Evolutionary conservation across 2,113 vertebrate species (phyloP), one percentile per base, ranked within the genome.

Genomic region (Malurus elegans): DNA sequence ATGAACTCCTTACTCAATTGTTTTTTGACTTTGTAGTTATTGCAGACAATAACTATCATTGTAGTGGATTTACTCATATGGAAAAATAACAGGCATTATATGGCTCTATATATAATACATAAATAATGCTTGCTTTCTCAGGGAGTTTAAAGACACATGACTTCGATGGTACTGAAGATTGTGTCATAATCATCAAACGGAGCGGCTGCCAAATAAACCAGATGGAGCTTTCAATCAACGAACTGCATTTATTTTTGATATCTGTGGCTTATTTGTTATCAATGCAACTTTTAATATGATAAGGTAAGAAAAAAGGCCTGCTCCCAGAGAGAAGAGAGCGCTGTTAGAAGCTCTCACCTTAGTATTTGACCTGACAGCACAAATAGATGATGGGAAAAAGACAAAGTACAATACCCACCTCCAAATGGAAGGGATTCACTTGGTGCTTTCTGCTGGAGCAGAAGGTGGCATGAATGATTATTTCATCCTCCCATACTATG

Each of bases 191-290:
- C 85, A 95, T 90, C 79, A 92, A 94, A 83, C 0, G 12, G 56
- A 96, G 7, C 28, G 34, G 7, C 21, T 97, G 93, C 79, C 95
- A 97, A 87, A 79, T 80, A 87, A 92, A 91, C 47, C 90, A 95
- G 92, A 91, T 83, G 88, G 93, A 95, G 60, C 44, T 92, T 94
- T 96, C 92, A 92, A 70, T 88, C 87, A 93, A 94, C 47, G 70
- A 62, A 50, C 47, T 84, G 26, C 64, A 91, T 87, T 94, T 87
- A 91, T 90, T 97, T 92, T 94, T 92, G 1, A 90, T 92, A 88
- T 95, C 50, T 70, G 34, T 79, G 66, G 51, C 51, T 86, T 93
- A 79, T 90, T 92, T 95, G 29, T 93, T 81, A 93, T 60, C 64
- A 45, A 34, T n/a, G n/a, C 34, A 94, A 58, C 48, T 89, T 84